Base-by-base conservation (phyloP, 1,140 invertebrate genomes). In the Formica exsecta region DNA sequence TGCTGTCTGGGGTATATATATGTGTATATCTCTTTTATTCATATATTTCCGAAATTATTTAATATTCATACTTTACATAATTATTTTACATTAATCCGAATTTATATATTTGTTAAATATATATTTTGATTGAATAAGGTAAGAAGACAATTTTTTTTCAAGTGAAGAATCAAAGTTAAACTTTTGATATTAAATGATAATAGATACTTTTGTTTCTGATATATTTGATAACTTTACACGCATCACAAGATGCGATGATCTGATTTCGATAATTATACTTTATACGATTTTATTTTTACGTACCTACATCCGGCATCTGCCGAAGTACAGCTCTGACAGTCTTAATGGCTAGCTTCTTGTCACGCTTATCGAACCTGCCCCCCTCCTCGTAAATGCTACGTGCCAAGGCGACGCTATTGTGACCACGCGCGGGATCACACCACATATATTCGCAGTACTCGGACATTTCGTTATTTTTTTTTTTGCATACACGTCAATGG, bases 251-350 rank as follows among this genome's bases (percentile, higher is more conserved):
- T 38, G 13, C 8, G 29, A 51, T 38, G 36, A 51, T 25, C 65
- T 22, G 32, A 48, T 64, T 57, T 57, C 2, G 5, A 5, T 8
- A 71, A 0, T 25, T n/a, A 13, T 7, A n/a, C n/a, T 62, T 29
- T 62, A 38, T 9, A 36, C 54, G 11, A 7, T 19, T 9, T 16
- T 36, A 51, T n/a, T 25, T 22, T 32, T 57, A 73, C 92, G 95
- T 92, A 96, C 96, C 95, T 80, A 96, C 95, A 90, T 95, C 93
- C 66, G 96, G 95, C 92, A 96, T 95, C 48, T 96, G 95, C 3
- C 94, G 94, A 22, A 96, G 95, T 90, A 96, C 95, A 38, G 95
- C 95, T 29, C 95, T 91, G 3, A 96, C 95, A 8, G 94, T 96
- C 70, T 95, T 94, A 68, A 96, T 95, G 3, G 95, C 95, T 13